phyloP scores from a whole-genome alignment of 2,888 invertebrate genomes.

The Diarsia dahlii region DNA sequence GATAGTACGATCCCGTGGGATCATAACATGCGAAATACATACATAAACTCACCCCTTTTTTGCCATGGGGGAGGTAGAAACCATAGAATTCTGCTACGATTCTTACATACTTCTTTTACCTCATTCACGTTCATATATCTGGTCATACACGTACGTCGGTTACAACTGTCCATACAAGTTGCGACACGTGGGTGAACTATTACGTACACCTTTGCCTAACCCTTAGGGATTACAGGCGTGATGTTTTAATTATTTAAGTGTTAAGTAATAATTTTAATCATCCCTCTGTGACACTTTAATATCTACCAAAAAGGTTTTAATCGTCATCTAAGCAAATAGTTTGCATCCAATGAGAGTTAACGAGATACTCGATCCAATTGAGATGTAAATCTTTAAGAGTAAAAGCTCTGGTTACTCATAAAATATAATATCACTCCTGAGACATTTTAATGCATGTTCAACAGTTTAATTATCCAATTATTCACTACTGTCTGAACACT shows the following conservation, averaged over 20 bases:
- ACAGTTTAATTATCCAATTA: conserved; percentile 34
- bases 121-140: too few species aligned
- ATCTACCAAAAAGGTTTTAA: conserved; percentile 4
- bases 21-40: too few species aligned
- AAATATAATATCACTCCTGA: conserved; percentile 35
- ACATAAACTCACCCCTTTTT: too few species aligned
- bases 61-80: too few species aligned
- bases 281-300: not conserved
- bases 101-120: too few species aligned
- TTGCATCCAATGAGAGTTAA: not conserved
- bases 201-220: too few species aligned
- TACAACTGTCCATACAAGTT: too few species aligned
- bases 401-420: conserved; percentile 25
- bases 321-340: not conserved
- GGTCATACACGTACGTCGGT: too few species aligned
- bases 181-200: too few species aligned
- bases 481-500: conserved; percentile 22
- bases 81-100: too few species aligned
- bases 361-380: conserved; percentile 4
- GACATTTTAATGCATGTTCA: conserved; percentile 25
- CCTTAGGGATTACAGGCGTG: not conserved
- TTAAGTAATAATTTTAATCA: not conserved
- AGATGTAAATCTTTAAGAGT: conserved; percentile 31
- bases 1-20: too few species aligned
- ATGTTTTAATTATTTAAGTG: not conserved